Conservation (phyloP, 1,140 invertebrate genomes). For the Olivierus martensii region DNA sequence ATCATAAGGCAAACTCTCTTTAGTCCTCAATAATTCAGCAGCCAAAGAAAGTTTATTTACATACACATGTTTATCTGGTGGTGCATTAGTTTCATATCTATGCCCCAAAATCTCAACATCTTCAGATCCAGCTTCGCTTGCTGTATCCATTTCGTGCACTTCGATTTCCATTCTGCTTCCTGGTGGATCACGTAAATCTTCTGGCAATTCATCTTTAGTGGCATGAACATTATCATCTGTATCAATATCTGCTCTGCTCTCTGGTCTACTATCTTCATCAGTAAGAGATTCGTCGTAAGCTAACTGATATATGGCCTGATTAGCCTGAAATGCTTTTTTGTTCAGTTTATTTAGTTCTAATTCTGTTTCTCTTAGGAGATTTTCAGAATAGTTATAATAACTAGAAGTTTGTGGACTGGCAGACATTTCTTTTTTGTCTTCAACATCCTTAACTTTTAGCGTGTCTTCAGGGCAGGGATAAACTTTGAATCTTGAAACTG, state of each 20-base stretch:
- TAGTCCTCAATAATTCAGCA: conserved; percentile 15
- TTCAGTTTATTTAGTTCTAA: not conserved
- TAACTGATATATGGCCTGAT: conserved; percentile 14
- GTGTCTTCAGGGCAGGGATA: too few relatives aligned
- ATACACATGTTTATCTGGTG: conserved; percentile 13
- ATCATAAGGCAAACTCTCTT: conserved; percentile 19
- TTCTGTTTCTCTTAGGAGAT: conserved; percentile 3
- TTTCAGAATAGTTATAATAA: not conserved
- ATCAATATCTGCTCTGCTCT: conserved; percentile 1
- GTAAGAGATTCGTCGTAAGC: conserved; percentile 12
- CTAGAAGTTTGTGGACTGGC: too few relatives aligned
- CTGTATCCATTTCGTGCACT: conserved; percentile 16
- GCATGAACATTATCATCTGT: conserved; percentile 1
- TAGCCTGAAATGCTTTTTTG: not conserved
- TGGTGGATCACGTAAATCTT: too few relatives aligned
- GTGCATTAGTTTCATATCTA: conserved; percentile 6
- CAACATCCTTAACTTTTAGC: too few relatives aligned
- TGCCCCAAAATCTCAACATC: conserved; percentile 18
- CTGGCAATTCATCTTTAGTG: not conserved
- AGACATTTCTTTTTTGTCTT: too few relatives aligned
- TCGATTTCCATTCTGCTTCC: conserved; percentile 13
- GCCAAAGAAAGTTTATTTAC: conserved; percentile 18
- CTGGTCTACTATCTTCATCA: not conserved
- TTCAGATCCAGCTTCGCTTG: conserved; percentile 18
- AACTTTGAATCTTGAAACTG: too few relatives aligned